Conservation (phyloP, 2,113 vertebrate species). For the Corapipo altera region DNA sequence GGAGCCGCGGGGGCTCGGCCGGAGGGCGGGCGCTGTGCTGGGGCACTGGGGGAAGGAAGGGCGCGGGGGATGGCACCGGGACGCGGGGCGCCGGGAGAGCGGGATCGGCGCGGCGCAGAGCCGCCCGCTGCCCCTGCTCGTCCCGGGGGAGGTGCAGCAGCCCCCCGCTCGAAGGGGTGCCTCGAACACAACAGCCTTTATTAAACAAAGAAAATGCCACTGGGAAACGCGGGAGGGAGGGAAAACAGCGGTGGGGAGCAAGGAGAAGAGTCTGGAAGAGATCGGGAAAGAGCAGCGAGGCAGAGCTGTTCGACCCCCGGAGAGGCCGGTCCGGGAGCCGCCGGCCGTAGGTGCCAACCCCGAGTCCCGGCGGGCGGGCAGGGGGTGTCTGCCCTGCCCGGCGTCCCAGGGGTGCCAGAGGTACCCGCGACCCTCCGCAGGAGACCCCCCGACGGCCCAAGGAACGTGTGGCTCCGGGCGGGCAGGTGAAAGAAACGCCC, state of each 20-base stretch:
- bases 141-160: not conserved
- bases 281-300: not conserved
- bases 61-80: not conserved
- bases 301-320: not conserved
- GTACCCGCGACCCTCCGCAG: not conserved
- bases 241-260: not conserved
- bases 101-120: not conserved
- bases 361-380: not conserved
- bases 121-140: not conserved
- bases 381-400: not conserved
- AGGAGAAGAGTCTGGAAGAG: conserved; percentile 29
- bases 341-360: not conserved
- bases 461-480: not conserved
- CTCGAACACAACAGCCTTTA: not conserved
- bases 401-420: too few species aligned
- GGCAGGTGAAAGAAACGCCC: not conserved
- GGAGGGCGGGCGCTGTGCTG: not conserved
- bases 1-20: not conserved
- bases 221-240: not conserved
- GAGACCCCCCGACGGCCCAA: not conserved
- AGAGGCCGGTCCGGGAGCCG: not conserved
- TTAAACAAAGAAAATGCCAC: not conserved
- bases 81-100: not conserved
- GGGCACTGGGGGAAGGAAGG: not conserved
- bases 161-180: not conserved